These are phyloP conservation scores for Thinocorus orbignyianus DNA, from an alignment of 2,113 vertebrate genomes.

Conservation along the genomic window DNA sequence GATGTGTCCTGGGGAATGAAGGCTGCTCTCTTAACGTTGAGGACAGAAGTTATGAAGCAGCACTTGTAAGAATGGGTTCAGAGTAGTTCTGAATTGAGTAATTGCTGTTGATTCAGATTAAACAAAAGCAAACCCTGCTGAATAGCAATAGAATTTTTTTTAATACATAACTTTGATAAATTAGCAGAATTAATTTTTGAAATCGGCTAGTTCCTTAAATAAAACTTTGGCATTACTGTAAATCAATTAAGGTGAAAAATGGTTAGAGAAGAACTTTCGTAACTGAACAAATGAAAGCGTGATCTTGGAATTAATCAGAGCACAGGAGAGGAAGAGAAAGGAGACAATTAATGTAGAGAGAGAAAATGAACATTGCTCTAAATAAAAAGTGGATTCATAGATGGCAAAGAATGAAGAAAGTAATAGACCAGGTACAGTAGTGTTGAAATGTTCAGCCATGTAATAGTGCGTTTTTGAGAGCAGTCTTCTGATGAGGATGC, in stretches of 20 bases:
- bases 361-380: background rate
- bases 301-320: background rate
- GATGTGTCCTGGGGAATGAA: background rate
- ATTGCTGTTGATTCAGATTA: background rate
- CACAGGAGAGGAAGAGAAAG: background rate
- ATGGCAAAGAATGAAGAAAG: background rate
- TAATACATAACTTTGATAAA: background rate
- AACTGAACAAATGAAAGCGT: background rate
- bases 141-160: background rate
- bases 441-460: background rate
- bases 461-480: background rate
- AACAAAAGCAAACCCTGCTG: background rate
- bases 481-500: background rate
- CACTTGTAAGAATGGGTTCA: background rate
- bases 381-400: background rate
- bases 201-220: background rate
- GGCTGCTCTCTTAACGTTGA: background rate
- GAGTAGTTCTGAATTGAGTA: background rate
- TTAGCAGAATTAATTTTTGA: background rate
- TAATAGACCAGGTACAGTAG: background rate
- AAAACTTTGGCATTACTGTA: background rate
- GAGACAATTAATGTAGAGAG: background rate
- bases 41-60: background rate
- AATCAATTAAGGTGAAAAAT: conserved; percentile 14
- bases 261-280: background rate